phyloP scores from a whole-genome alignment of 1,140 invertebrate species.

The Diorhabda elongata region DNA sequence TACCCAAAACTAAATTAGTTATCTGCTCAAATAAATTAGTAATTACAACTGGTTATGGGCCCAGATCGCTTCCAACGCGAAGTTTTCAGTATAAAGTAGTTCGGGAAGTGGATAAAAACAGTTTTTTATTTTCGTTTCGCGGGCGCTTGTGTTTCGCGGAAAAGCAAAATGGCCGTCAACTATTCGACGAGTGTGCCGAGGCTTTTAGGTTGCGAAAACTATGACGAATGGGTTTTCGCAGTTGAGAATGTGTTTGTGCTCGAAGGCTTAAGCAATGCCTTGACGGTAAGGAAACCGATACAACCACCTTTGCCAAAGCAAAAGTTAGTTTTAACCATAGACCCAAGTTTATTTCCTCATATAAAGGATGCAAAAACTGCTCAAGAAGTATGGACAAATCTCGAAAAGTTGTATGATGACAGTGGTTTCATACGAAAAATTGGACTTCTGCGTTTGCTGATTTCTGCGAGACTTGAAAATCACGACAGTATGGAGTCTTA shows the following conservation, averaged over 20 bases:
- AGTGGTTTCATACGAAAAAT: slow-evolving; percentile 9
- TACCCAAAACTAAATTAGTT: too few relatives aligned
- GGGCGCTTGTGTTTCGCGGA: too few relatives aligned
- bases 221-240: slow-evolving; percentile 32
- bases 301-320: slow-evolving; percentile 21
- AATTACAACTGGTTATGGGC: too few relatives aligned
- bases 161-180: too few relatives aligned
- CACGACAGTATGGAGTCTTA: slow-evolving; percentile 26
- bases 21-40: too few relatives aligned
- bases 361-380: neutral
- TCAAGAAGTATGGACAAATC: neutral
- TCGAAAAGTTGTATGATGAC: slow-evolving; percentile 25
- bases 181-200: too few relatives aligned
- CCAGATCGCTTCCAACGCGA: too few relatives aligned
- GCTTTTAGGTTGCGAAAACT: slow-evolving; percentile 25
- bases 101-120: too few relatives aligned
- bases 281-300: slow-evolving; percentile 19
- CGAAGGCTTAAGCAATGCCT: too few relatives aligned
- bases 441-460: neutral
- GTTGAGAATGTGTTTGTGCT: too few relatives aligned
- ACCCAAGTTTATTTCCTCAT: slow-evolving; percentile 26
- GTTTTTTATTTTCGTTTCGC: too few relatives aligned
- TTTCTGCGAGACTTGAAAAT: slow-evolving; percentile 4
- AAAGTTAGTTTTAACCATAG: slow-evolving; percentile 17
- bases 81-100: too few relatives aligned